Percentiles rank a stretch among this genome's conserved stretches.
Evolutionary conservation across 2,797 vertebrate genomes (phyloP).

Genomic region (Alcedo atthis): DNA sequence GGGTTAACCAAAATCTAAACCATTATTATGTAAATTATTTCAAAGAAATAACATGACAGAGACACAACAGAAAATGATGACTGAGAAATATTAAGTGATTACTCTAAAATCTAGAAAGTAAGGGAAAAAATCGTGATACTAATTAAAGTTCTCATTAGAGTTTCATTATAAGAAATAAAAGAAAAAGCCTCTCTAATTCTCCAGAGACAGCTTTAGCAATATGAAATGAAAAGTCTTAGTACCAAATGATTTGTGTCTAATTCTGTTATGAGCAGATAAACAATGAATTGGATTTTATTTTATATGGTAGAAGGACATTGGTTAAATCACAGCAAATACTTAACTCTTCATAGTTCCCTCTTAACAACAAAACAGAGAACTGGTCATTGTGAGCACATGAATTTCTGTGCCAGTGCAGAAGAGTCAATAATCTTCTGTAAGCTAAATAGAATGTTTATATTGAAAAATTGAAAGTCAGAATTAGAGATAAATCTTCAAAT

Average conservation of each 20-base stretch:
- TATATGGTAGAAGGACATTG: conserved; percentile 10
- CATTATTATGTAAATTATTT: not conserved
- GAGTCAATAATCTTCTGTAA: not conserved
- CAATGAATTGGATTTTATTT: conserved; percentile 16
- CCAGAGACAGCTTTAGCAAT: conserved; percentile 47
- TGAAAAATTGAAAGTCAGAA: not conserved
- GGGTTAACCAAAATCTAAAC: conserved; percentile 5
- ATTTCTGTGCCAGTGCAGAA: not conserved
- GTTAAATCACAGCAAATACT: conserved; percentile 8
- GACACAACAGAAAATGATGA: not conserved
- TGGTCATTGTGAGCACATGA: not conserved
- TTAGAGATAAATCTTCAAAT: conserved; percentile 1
- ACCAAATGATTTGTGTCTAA: conserved; percentile 3
- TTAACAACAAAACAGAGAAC: not conserved
- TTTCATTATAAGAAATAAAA: conserved; percentile 51
- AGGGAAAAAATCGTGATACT: conserved; percentile 53
- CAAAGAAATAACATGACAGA: not conserved
- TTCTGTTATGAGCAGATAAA: not conserved
- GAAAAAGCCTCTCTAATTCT: conserved; percentile 61
- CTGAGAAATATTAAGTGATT: conserved; percentile 5
- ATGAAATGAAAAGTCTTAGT: not conserved
- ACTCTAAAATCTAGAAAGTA: conserved; percentile 48
- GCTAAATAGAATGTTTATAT: not conserved
- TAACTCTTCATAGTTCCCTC: not conserved
- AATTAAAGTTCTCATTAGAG: conserved; percentile 71